A percentile compares a stretch with the other conserved stretches of the same genome.
These are phyloP conservation scores for Dolichoris vasculosae DNA, from an alignment of 1,140 invertebrate species.

Conservation along the genomic window DNA sequence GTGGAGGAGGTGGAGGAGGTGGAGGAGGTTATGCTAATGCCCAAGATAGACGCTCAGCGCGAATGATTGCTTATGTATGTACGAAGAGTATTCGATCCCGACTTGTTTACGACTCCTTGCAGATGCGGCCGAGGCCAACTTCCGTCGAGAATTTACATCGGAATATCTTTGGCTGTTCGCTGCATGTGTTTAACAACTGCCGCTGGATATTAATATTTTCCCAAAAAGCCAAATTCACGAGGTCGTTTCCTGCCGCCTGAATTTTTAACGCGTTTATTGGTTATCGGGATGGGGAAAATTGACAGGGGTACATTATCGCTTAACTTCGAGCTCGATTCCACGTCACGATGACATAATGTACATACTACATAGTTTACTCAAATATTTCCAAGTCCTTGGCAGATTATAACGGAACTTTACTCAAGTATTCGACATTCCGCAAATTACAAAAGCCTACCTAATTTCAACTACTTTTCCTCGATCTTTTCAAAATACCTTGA, in stretches of 20 bases:
- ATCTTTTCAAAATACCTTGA: background rate
- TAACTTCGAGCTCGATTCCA: background rate
- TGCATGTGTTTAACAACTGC: background rate
- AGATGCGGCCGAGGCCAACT: background rate
- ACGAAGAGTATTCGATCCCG: background rate
- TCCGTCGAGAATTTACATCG: background rate
- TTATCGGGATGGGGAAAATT: background rate
- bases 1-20: no score
- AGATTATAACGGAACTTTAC: background rate
- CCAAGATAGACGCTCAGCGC: background rate
- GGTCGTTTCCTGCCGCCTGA: background rate
- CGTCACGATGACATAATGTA: background rate
- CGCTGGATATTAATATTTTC: conserved; percentile 7
- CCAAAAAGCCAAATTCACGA: background rate
- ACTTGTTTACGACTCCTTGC: background rate
- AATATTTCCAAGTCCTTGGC: background rate
- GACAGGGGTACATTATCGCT: background rate
- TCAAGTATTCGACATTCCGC: background rate
- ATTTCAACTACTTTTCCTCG: background rate
- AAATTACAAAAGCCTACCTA: background rate
- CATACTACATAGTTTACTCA: background rate
- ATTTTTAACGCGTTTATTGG: background rate
- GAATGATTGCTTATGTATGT: background rate
- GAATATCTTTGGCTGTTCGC: background rate
- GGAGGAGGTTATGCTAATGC: conserved; percentile 28